Conservation (phyloP, 1,140 invertebrate genomes). For the Nephila pilipes region DNA sequence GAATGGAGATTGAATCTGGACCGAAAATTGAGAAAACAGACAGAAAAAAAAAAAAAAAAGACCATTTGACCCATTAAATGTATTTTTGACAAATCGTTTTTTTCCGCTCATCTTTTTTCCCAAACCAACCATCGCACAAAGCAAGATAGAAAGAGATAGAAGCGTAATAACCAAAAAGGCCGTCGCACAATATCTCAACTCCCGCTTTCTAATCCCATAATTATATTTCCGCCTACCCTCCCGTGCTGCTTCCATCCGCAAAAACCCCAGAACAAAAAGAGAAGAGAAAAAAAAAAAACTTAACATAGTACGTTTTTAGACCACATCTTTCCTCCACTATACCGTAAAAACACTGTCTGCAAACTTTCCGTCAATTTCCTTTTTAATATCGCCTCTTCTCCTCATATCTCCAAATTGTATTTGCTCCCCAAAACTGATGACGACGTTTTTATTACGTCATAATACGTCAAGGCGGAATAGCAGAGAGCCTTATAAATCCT, state of each 20-base stretch:
- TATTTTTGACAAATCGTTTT: constrained; percentile 16
- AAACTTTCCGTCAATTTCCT: constrained; percentile 20
- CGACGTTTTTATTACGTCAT: constrained; percentile 46
- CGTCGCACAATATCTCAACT: not conserved
- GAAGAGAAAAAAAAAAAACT: not conserved
- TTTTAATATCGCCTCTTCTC: constrained; percentile 2
- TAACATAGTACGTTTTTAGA: not conserved
- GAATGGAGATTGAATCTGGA: not conserved
- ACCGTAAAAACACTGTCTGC: constrained; percentile 32
- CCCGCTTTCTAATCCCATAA: not conserved
- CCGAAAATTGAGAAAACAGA: not conserved
- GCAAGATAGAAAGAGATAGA: not conserved
- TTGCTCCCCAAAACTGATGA: constrained; percentile 34
- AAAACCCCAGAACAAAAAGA: not conserved
- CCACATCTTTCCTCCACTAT: not conserved
- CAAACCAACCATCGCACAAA: not conserved
- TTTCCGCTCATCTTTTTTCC: not conserved
- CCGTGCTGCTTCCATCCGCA: not conserved
- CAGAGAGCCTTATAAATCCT: constrained; percentile 1
- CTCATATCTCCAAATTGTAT: constrained; percentile 32
- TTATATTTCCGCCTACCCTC: constrained; percentile 8
- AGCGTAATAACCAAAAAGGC: constrained; percentile 24
- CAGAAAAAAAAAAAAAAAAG: not conserved
- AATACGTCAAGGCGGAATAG: not conserved
- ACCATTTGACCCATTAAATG: constrained; percentile 8